Evolutionary conservation across 1,140 invertebrate species (phyloP).

Genomic region (Asbolus verrucosus): DNA sequence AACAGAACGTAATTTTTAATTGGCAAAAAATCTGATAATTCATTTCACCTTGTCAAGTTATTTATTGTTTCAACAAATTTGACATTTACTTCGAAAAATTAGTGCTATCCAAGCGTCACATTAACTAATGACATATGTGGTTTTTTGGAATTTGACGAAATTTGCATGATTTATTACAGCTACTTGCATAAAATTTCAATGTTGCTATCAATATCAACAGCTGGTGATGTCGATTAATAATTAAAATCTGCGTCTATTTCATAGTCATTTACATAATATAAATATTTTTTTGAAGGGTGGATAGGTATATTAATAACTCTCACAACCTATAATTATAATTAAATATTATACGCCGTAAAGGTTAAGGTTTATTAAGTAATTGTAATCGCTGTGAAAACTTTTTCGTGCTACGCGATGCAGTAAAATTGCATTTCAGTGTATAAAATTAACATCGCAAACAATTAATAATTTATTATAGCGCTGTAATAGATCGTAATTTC

Average conservation of each 20-base stretch:
- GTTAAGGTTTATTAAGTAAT: conserved; percentile 34
- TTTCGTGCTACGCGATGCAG: conserved; percentile 11
- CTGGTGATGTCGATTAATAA: conserved; percentile 9
- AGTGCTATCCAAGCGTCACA: too few species aligned
- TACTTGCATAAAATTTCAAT: not conserved
- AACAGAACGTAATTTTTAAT: too few species aligned
- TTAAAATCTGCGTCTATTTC: conserved; percentile 20
- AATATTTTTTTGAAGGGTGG: conserved; percentile 19
- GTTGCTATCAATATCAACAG: not conserved
- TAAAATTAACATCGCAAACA: conserved; percentile 21
- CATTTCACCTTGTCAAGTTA: too few species aligned
- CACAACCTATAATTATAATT: conserved; percentile 2
- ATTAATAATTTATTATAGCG: too few species aligned
- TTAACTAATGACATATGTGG: too few species aligned
- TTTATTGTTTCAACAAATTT: too few species aligned
- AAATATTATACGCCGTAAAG: conserved; percentile 12
- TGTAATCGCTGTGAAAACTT: conserved; percentile 23
- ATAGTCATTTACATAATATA: conserved; percentile 32
- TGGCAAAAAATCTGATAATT: too few species aligned
- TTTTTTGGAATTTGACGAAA: too few species aligned
- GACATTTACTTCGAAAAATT: too few species aligned
- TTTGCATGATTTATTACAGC: too few species aligned
- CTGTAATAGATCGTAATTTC: not conserved
- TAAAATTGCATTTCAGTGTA: conserved; percentile 8
- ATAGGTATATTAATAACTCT: not conserved